Percentiles rank a stretch among this genome's conserved stretches.
Evolutionary conservation across 2,888 invertebrate species (phyloP).

Genomic region (Coelogynopora nodosa): DNA sequence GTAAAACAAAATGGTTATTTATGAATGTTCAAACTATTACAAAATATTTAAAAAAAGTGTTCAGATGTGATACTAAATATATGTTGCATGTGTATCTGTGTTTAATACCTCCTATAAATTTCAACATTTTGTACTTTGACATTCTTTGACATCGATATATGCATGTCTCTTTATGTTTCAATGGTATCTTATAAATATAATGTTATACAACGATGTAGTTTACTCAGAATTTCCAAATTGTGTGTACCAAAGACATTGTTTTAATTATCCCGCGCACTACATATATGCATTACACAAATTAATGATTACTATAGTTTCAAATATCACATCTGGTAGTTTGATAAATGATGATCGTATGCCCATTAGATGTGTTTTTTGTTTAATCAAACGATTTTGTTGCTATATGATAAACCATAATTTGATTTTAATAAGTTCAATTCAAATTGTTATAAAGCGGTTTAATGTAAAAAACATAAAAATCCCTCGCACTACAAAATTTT

Average conservation of each 20-base stretch:
- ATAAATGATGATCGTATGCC: neutral
- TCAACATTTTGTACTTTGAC: neutral
- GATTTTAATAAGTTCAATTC: neutral
- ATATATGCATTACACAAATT: neutral
- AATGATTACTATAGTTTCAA: neutral
- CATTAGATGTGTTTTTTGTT: neutral
- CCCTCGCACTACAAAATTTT: neutral
- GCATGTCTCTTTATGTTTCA: neutral
- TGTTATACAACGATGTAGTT: neutral
- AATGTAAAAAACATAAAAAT: too few species aligned
- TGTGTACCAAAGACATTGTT: neutral
- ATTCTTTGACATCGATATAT: neutral
- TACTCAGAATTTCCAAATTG: neutral
- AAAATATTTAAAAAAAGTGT: neutral
- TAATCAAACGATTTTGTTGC: too few species aligned
- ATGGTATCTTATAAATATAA: neutral
- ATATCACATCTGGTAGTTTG: neutral
- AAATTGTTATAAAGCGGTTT: too few species aligned
- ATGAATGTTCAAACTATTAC: neutral
- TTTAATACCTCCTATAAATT: neutral
- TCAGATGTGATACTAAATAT: neutral
- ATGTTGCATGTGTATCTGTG: neutral
- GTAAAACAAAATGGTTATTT: neutral
- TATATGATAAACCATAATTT: neutral
- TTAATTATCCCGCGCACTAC: neutral